Evolutionary conservation across 2,888 invertebrate genomes (phyloP).

Genomic region (Myathropa florea): DNA sequence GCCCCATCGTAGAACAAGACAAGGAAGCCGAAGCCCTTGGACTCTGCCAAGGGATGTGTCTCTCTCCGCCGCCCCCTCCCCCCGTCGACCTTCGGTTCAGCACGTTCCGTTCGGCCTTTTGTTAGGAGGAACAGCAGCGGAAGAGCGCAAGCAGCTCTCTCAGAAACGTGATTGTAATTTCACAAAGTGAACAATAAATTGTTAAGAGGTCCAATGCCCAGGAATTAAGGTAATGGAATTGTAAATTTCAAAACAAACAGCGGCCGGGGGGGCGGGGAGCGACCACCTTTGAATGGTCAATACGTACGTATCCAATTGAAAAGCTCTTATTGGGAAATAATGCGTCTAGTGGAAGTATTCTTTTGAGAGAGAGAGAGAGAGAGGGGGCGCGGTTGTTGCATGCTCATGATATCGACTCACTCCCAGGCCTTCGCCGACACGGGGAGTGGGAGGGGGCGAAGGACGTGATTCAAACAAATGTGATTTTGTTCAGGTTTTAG

Average conservation of each 20-base stretch:
- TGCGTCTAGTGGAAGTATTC: neutral
- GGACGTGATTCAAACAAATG: too few relatives aligned
- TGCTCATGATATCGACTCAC: neutral
- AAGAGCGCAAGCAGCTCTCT: neutral
- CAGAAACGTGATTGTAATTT: slow-evolving; percentile 65
- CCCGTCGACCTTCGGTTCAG: neutral
- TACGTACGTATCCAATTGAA: slow-evolving; percentile 36
- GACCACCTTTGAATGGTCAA: neutral
- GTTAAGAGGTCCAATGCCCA: slow-evolving; percentile 55
- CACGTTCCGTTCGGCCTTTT: neutral
- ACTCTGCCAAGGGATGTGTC: neutral
- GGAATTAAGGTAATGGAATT: slow-evolving; percentile 65
- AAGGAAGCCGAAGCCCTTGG: neutral
- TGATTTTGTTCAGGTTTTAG: too few relatives aligned
- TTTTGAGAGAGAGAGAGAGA: neutral
- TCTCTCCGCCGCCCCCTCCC: neutral
- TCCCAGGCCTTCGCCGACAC: too few relatives aligned
- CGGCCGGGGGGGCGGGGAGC: too few relatives aligned
- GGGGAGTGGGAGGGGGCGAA: too few relatives aligned
- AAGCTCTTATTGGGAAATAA: slow-evolving; percentile 42
- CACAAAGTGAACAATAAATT: slow-evolving; percentile 71
- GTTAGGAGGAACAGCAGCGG: neutral
- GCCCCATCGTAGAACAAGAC: slow-evolving; percentile 16
- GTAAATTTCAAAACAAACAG: slow-evolving; percentile 47
- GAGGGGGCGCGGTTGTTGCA: neutral